A percentile compares a stretch with the other conserved stretches of the same genome.
Evolutionary conservation across 2,888 invertebrate species (phyloP).

Genomic region (Catocala fraxini): DNA sequence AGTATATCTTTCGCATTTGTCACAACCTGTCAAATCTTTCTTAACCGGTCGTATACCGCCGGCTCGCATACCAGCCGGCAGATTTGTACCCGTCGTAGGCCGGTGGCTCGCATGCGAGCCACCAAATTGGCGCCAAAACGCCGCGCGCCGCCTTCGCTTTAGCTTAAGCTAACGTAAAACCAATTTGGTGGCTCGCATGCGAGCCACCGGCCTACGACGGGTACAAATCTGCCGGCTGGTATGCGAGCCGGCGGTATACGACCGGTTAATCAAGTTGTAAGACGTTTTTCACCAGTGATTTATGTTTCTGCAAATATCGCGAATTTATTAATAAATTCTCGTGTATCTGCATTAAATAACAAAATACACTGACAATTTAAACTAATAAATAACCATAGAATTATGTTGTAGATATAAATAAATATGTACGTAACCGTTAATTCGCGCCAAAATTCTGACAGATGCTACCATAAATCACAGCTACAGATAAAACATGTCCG

Average conservation of each 20-base stretch:
- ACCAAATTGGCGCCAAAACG: too few species aligned
- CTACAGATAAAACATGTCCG: conserved; percentile 19
- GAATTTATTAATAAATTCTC: conserved; percentile 4
- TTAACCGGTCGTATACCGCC: too few species aligned
- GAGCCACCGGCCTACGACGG: too few species aligned
- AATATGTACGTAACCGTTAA: conserved; percentile 11
- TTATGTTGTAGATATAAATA: conserved; percentile 11
- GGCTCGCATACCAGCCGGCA: too few species aligned
- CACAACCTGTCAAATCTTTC: conserved; percentile 17
- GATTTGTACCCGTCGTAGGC: too few species aligned
- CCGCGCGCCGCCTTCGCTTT: too few species aligned
- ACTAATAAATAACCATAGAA: conserved; percentile 19
- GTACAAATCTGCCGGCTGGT: too few species aligned
- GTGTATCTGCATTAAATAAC: conserved; percentile 17
- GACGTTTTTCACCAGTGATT: conserved; percentile 20
- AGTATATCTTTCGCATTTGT: conserved; percentile 26
- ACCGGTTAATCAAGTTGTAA: conserved; percentile 34
- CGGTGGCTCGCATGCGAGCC: too few species aligned
- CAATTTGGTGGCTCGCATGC: too few species aligned
- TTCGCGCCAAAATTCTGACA: conserved; percentile 30
- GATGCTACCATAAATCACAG: conserved; percentile 20
- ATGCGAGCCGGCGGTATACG: too few species aligned
- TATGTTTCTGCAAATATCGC: background rate
- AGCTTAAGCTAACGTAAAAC: too few species aligned
- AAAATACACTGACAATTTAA: conserved; percentile 12